Percentiles rank a stretch among this genome's conserved stretches.
phyloP scores from a whole-genome alignment of 2,113 vertebrate species.

The Parus major region DNA sequence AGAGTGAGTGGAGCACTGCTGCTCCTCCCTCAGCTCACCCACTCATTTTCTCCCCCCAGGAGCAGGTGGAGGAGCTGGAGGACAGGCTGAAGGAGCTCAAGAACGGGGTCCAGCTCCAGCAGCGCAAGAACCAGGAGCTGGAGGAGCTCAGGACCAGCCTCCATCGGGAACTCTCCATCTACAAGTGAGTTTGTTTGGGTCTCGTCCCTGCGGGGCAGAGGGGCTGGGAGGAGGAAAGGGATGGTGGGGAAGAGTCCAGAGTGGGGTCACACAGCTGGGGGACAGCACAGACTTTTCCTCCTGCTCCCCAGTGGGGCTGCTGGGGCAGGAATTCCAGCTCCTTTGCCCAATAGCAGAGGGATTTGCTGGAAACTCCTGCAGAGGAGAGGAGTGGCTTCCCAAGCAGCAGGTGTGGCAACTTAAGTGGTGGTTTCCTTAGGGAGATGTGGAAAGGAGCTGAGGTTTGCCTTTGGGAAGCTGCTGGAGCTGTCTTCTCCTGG shows the following conservation, averaged over 20 bases:
- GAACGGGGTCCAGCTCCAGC: constrained; percentile 84
- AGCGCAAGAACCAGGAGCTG: constrained; percentile 85
- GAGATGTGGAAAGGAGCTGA: neutral
- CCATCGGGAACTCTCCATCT: constrained; percentile 79
- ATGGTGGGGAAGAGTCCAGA: neutral
- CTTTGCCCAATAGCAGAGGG: neutral
- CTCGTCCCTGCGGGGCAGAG: neutral
- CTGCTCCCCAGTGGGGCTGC: neutral
- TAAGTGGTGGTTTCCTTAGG: neutral
- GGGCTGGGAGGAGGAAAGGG: neutral
- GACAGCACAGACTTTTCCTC: neutral
- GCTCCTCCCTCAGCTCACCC: neutral
- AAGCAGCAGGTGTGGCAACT: neutral
- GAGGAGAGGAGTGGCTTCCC: neutral
- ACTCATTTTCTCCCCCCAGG: constrained; percentile 52
- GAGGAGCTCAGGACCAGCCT: constrained; percentile 83
- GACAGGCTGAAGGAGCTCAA: constrained; percentile 84
- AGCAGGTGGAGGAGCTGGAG: constrained; percentile 84
- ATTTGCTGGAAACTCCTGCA: neutral
- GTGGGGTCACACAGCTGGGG: neutral
- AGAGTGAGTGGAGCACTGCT: neutral
- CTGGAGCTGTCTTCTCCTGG: neutral
- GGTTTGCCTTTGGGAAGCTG: neutral
- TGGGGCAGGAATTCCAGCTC: neutral
- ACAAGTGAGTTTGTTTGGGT: constrained; percentile 78